A percentile compares a stretch with the other conserved stretches of the same genome.
These are phyloP conservation scores for Carcharodon carcharias DNA, from an alignment of 2,797 vertebrate genomes.

Conservation along the genomic window DNA sequence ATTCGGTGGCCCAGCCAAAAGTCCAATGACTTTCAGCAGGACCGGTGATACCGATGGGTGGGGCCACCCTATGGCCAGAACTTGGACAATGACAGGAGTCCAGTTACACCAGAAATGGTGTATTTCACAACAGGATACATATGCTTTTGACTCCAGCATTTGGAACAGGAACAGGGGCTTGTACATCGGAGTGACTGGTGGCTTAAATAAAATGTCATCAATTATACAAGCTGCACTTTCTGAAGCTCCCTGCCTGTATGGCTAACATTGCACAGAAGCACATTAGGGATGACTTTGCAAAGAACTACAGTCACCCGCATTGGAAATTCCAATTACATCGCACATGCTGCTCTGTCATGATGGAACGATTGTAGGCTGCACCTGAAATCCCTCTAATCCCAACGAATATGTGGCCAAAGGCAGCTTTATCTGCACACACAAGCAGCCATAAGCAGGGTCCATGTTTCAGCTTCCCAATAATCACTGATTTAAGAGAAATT, in stretches of 20 bases:
- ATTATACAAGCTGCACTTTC: not conserved
- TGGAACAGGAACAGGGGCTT: not conserved
- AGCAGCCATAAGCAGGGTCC: too few species aligned
- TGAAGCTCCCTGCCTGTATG: not conserved
- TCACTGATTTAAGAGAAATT: too few species aligned
- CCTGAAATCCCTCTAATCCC: not conserved
- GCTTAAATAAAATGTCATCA: not conserved
- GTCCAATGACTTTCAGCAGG: too few species aligned
- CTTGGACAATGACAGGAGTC: not conserved
- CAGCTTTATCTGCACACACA: too few species aligned
- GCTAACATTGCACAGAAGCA: not conserved
- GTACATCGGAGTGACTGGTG: not conserved
- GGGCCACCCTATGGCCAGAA: not conserved
- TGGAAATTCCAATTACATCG: not conserved
- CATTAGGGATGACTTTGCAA: not conserved
- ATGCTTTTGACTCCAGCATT: not conserved
- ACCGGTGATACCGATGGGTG: too few species aligned
- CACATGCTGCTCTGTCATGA: not conserved
- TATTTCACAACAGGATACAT: not conserved
- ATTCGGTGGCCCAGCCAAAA: too few species aligned
- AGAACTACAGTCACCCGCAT: not conserved
- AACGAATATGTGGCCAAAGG: not conserved
- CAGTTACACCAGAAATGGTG: not conserved
- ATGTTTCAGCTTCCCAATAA: too few species aligned
- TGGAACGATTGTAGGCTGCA: not conserved